Percentiles rank a stretch among this genome's conserved stretches.
phyloP scores from a whole-genome alignment of 2,888 invertebrate species.

The Onthophagus sagittarius region DNA sequence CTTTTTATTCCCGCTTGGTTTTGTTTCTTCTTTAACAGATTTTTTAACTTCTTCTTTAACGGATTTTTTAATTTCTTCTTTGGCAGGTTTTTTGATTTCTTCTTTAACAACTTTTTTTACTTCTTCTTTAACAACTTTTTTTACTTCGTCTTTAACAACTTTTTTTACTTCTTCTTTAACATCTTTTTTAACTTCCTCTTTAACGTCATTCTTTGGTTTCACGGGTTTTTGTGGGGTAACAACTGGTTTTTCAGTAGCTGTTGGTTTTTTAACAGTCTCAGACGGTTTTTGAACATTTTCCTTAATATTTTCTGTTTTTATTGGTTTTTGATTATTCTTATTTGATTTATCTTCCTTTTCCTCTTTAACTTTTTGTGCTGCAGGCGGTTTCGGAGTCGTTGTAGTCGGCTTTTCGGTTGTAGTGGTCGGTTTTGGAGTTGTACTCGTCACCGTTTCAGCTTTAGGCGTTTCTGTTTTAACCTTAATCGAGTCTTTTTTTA shows the following conservation, averaged over 20 bases:
- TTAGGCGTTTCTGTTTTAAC: slow-evolving; percentile 8
- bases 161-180: no score
- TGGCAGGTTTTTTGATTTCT: no score
- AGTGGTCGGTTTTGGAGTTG: slow-evolving; percentile 16
- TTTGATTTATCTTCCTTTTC: slow-evolving; percentile 16
- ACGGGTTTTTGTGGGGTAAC: slow-evolving; percentile 23
- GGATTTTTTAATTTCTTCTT: slow-evolving; percentile 2
- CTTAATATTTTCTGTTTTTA: slow-evolving; percentile 8
- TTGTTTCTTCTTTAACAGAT: no score
- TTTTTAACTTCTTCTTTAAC: no score
- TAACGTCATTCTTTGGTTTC: neutral
- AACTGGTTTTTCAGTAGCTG: slow-evolving; percentile 23
- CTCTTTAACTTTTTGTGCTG: slow-evolving; percentile 14
- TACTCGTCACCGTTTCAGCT: slow-evolving; percentile 32
- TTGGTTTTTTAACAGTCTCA: slow-evolving; percentile 14
- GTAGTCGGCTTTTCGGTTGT: slow-evolving; percentile 18
- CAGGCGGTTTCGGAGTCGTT: slow-evolving; percentile 14
- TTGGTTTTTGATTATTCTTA: slow-evolving; percentile 19
- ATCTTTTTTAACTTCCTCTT: slow-evolving; percentile 6
- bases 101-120: no score
- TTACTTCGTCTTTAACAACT: no score
- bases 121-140: no score
- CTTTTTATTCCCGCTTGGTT: no score
- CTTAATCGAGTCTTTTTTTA: neutral
- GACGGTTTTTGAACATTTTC: slow-evolving; percentile 13